A percentile compares a stretch with the other conserved stretches of the same genome.
phyloP scores from a whole-genome alignment of 1,140 invertebrate species.

The Drosophila tani region DNA sequence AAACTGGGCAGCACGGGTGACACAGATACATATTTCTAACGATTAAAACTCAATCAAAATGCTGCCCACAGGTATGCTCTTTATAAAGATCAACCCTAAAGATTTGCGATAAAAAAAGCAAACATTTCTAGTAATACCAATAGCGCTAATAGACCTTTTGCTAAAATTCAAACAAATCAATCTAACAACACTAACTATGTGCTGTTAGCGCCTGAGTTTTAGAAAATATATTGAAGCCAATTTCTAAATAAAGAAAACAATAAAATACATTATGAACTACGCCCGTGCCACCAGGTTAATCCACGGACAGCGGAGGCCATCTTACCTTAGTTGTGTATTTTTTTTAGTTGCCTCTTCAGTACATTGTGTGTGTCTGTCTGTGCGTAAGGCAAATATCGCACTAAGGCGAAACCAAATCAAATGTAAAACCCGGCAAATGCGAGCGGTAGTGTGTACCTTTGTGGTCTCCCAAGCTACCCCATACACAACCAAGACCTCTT shows the following conservation, averaged over 20 bases:
- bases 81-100: neutral
- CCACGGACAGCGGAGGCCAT: conserved; percentile 36
- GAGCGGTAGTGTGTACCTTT: conserved; percentile 31
- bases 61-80: neutral
- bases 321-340: conserved; percentile 40
- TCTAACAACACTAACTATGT: no score
- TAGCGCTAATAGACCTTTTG: no score
- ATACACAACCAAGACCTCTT: neutral
- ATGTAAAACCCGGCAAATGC: conserved; percentile 61
- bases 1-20: neutral
- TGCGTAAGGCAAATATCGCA: conserved; percentile 70
- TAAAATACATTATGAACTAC: conserved; percentile 18
- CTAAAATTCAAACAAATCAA: no score
- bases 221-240: neutral
- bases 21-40: neutral
- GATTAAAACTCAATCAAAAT: neutral
- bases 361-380: conserved; percentile 4
- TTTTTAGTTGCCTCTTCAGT: conserved; percentile 32
- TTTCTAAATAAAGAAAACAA: neutral
- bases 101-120: no score
- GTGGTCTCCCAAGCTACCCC: conserved; percentile 27
- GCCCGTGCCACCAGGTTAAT: conserved; percentile 32
- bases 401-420: conserved; percentile 77
- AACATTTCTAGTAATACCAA: no score
- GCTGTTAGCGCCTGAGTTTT: no score